Conservation (phyloP, 2,888 invertebrate species). For the Autographa pulchrina region DNA sequence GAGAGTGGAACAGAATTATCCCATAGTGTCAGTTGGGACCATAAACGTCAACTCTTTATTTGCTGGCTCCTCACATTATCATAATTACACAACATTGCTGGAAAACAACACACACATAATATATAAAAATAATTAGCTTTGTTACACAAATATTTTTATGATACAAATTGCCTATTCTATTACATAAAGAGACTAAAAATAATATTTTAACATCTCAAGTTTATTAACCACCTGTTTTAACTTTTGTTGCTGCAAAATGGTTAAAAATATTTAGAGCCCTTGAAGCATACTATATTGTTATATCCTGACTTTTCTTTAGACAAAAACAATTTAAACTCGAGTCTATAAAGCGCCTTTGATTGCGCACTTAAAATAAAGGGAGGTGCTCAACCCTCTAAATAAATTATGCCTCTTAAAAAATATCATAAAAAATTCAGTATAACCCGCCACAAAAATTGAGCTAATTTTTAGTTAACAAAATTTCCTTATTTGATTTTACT, state of each 20-base stretch:
- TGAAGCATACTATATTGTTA: not conserved
- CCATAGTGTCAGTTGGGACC: conserved; percentile 31
- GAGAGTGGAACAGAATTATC: conserved; percentile 28
- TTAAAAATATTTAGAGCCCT: not conserved
- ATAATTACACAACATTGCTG: conserved; percentile 23
- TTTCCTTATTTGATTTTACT: conserved; percentile 3
- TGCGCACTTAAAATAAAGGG: conserved; percentile 6
- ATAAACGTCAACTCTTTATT: conserved; percentile 35
- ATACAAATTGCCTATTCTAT: not conserved
- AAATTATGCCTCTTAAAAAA: conserved; percentile 10
- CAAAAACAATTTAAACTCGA: conserved; percentile 6
- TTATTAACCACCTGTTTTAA: not conserved
- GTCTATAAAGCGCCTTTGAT: conserved; percentile 8
- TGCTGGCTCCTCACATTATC: conserved; percentile 16
- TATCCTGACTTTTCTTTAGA: conserved; percentile 4
- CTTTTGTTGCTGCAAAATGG: not conserved
- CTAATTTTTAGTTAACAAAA: conserved; percentile 1
- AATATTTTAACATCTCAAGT: not conserved
- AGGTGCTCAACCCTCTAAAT: conserved; percentile 10
- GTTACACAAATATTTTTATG: not conserved
- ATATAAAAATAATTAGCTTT: conserved; percentile 8
- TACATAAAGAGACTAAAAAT: not conserved
- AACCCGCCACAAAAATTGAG: conserved; percentile 6
- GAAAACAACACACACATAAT: conserved; percentile 29
- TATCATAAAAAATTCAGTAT: conserved; percentile 9